A percentile compares a stretch with the other conserved stretches of the same genome.
Conservation (phyloP, 2,888 invertebrate species). For the Horisme vitalbata region DNA sequence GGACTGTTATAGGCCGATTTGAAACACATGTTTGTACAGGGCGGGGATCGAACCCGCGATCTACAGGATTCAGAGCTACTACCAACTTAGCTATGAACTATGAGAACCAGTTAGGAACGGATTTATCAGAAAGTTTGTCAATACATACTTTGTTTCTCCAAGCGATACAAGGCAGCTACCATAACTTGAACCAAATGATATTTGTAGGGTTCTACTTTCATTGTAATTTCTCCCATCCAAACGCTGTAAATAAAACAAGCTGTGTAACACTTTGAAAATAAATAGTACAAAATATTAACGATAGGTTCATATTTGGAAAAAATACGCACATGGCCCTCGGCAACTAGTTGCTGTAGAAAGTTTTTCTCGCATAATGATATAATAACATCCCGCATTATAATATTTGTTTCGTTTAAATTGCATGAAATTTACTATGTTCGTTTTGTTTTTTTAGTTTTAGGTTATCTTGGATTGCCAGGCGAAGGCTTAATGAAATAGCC, state of each 20-base stretch:
- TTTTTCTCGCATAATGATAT: constrained; percentile 88
- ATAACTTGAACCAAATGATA: constrained; percentile 92
- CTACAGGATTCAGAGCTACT: too few species aligned
- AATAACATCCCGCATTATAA: constrained; percentile 84
- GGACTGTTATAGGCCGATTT: too few species aligned
- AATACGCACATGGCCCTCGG: constrained; percentile 83
- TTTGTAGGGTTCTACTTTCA: constrained; percentile 87
- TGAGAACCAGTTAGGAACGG: neutral
- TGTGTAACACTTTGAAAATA: neutral
- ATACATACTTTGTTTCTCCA: constrained; percentile 88
- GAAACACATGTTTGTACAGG: too few species aligned
- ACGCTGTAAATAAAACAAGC: constrained; percentile 79
- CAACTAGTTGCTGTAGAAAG: constrained; percentile 85
- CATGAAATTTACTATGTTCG: too few species aligned
- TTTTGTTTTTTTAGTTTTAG: too few species aligned
- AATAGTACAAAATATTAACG: too few species aligned
- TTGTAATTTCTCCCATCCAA: constrained; percentile 90
- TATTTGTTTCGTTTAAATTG: too few species aligned
- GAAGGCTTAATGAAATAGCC: too few species aligned
- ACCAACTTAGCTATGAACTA: too few species aligned
- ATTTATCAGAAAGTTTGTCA: neutral
- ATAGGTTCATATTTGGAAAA: too few species aligned
- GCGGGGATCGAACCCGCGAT: too few species aligned
- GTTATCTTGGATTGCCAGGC: too few species aligned
- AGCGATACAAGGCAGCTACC: constrained; percentile 90